Base-by-base conservation (phyloP, 1,140 invertebrate genomes). In the Scaptomyza graminum region DNA sequence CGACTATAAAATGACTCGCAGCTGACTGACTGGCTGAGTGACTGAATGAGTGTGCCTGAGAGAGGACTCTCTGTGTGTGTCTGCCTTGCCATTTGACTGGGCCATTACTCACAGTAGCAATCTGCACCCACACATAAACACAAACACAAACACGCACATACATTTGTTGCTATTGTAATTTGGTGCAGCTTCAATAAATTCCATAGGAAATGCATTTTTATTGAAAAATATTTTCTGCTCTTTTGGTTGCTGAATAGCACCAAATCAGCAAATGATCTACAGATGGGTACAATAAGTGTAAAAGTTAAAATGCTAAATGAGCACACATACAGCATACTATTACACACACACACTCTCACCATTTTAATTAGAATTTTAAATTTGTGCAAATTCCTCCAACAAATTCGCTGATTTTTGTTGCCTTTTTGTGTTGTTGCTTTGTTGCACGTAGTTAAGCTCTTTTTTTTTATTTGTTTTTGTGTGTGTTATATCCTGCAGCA, bases 41-140 rank as follows among this genome's bases (percentile, higher is more conserved):
- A 50, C 18, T 67, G 41, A 46, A 31, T 51, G 56, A 41, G 15
- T 69, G 39, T 43, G 11, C 13, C 51, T 56, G 44, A 39, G 37
- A 41, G n/a, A 41, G 37, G 55, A n/a, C 31, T 34, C 28, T 31
- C 8, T 73, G 81, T 62, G 12, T 56, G 68, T 76, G 69, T 54
- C 68, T 50, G 68, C 68, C 54, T 80, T 81, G 79, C 83, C 79
- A 88, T 87, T 88, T 87, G 83, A 88, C 83, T 87, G 79, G 64
- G 49, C 83, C 82, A 87, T 87, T 87, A 87, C 79, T 87, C 82
- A 87, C 83, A 88, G 82, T 72, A 62, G 59, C 78, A 82, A 78
- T 74, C 74, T 79, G 57, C 18, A 67, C 66, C 8, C 12, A 1
- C 44, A 7, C 18, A 3, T 22, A 22, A 3, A 8, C 31, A 37